Evolutionary conservation across 1,140 invertebrate genomes (phyloP), one percentile per base, ranked within the genome.

Genomic region (Drosophila lacteicornis): DNA sequence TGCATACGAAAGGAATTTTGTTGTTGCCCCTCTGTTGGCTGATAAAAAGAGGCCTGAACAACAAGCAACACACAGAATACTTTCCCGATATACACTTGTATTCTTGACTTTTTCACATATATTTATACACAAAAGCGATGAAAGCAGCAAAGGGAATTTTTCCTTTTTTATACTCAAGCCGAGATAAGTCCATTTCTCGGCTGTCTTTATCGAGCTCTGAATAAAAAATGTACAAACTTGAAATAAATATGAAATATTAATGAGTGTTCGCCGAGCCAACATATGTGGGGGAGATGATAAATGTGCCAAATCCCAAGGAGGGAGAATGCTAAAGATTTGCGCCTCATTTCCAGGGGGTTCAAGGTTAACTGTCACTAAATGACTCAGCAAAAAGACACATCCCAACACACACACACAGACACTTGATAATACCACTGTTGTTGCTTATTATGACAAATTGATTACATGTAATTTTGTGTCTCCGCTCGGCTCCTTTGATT

Each of bases 391-490:
- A 46, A 77, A 50, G 73, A 60, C 36, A 67, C 51, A 76, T 56
- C 22, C 36, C 15, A 36, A 36, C 8, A 7, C 8, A 56, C 22
- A 33, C n/a, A 74, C 27, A 46, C n/a, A 74, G 19, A 46, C 17
- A 13, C 33, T 38, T 46, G 61, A 40, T 36, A 36, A 36, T 36
- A 36, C 33, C 33, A 11, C 33, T 36, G 33, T 36, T 36, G 33
- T 36, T 55, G 57, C 43, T 65, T 79, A 65, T 79, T 77, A 79
- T 79, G 76, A 79, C 76, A 79, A 79, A 79, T 79, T 79, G 76
- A 79, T 79, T 79, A 79, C 76, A 79, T 59, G 75, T 79, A 79
- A 79, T 79, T 73, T 40, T 42, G 68, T 74, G 69, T 71, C 66
- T 49, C 45, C 49, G 33, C 22, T 25, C 53, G 33, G 69, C 12